Evolutionary conservation across 1,140 invertebrate genomes (phyloP), one percentile per base, ranked within the genome.

Genomic region (Diplogasteroides magnus): DNA sequence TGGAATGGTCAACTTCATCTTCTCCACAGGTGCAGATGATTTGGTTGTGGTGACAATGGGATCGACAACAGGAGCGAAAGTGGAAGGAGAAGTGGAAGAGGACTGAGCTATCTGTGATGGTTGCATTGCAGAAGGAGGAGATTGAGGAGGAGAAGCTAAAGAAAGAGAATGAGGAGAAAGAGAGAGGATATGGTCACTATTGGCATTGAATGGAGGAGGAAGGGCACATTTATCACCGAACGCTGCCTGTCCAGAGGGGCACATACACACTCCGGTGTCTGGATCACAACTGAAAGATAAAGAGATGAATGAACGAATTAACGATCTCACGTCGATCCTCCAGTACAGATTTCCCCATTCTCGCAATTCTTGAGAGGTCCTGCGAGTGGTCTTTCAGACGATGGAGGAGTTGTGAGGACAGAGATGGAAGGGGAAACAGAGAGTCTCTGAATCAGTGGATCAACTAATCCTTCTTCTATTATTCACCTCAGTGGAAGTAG

Each of bases 241-340:
- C 14, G 64, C 71, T 23, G 69, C 61, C 23, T 64, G 68, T 15
- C 74, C 72, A 27, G 68, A 57, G 28, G 74, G 74, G 61, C 74
- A 75, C 74, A 72, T 68, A 55, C 74, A 75, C 23, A 75, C 62
- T 60, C 74, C 73, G 19, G 74, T 74, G 23, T 65, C 62, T 14
- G 61, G 60, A 64, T 75, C 74, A 31, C 74, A 75, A 27, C 64
- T 74, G 13, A 69, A 69, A 32, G 13, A 3, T 14, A 14, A n/a
- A 68, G 6, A 58, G 25, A n/a, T 15, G 14, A 31, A n/a, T 64
- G 14, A 64, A 31, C 15, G 23, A 31, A n/a, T 15, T 2, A 27
- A 27, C 62, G 62, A 31, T 13, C 62, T n/a, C 37, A 64, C 31
- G 15, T 57, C 0, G 73, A 73, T 60, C 74, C 67, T 63, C 74